phyloP scores from a whole-genome alignment of 2,888 invertebrate species.

The Cremastinae sp. region DNA sequence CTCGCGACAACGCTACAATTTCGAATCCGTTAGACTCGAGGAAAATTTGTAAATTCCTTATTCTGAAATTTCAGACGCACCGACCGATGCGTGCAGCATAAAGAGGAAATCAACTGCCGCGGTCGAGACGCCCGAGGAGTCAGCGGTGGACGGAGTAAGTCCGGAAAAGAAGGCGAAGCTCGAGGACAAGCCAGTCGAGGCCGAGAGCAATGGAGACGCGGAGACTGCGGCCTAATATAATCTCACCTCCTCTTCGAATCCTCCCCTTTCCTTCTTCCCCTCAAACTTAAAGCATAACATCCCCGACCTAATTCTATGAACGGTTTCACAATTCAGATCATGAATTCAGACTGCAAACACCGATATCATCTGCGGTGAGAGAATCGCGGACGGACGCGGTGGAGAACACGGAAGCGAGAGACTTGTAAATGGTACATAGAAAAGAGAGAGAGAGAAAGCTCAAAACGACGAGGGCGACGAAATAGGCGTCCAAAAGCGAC shows the following conservation, averaged over 20 bases:
- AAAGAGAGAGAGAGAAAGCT: not conserved
- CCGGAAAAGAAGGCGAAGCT: conserved; percentile 89
- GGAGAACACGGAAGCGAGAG: conserved; percentile 2
- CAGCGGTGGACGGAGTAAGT: conserved; percentile 82
- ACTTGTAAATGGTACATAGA: conserved; percentile 3
- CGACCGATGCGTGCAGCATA: conserved; percentile 81
- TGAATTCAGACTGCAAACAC: conserved; percentile 56
- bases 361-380: conserved; percentile 39
- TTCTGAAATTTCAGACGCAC: conserved; percentile 68
- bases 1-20: not conserved
- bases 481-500: conserved; percentile 17
- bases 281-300: conserved; percentile 74
- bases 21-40: not conserved
- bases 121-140: conserved; percentile 70
- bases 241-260: conserved; percentile 63
- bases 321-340: conserved; percentile 60
- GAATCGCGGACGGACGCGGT: conserved; percentile 8
- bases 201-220: conserved; percentile 82
- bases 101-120: conserved; percentile 86
- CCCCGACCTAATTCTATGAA: conserved; percentile 61
- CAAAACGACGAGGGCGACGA: conserved; percentile 14
- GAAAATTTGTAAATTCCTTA: not conserved
- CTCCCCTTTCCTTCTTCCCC: conserved; percentile 44
- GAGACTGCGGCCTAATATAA: conserved; percentile 75
- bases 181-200: conserved; percentile 84